Evolutionary conservation across 2,113 vertebrate species (phyloP).

Genomic region (Apaloderma vittatum): DNA sequence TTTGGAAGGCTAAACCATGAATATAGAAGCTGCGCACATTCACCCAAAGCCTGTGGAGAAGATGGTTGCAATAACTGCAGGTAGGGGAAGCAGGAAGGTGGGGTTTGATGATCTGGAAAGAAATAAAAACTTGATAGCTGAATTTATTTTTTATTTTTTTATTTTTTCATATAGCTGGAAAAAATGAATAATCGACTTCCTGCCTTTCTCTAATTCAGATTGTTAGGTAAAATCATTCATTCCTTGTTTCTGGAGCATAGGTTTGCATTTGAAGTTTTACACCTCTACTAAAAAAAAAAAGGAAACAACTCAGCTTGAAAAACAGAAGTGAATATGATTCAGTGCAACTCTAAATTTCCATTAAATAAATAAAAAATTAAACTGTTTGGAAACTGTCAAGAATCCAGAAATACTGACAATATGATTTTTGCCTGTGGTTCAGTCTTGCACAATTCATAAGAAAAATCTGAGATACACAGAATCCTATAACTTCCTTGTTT

Average conservation of each 20-base stretch:
- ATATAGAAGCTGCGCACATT: background rate
- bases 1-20: background rate
- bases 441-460: background rate
- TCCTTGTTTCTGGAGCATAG: background rate
- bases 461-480: background rate
- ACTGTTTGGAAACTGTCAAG: background rate
- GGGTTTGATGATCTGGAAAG: background rate
- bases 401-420: background rate
- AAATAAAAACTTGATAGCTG: background rate
- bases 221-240: background rate
- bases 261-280: background rate
- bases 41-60: background rate
- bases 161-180: background rate
- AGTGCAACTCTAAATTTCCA: background rate
- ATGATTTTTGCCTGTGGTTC: background rate
- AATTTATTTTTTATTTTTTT: background rate
- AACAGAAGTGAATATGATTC: background rate
- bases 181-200: background rate
- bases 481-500: background rate
- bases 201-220: background rate
- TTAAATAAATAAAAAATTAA: background rate
- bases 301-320: background rate
- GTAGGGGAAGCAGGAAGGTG: fast-evolving
- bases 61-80: background rate
- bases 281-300: background rate